A percentile compares a stretch with the other conserved stretches of the same genome.
These are phyloP conservation scores for Troides oblongomaculatus DNA, from an alignment of 2,888 invertebrate species.

Conservation along the genomic window DNA sequence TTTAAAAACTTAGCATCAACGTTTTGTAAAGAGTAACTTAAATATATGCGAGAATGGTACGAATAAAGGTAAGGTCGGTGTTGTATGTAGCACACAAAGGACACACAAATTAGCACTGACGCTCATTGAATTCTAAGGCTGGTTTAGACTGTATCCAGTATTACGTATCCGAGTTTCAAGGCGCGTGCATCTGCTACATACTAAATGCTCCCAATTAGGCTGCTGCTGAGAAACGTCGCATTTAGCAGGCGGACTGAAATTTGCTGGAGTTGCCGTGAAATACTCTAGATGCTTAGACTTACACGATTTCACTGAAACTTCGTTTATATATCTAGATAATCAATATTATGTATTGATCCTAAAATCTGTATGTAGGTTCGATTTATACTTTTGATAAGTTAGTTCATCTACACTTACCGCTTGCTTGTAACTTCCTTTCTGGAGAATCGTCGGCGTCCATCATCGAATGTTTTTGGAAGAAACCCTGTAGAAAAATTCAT, in stretches of 20 bases:
- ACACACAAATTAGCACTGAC: constrained; percentile 19
- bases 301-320: background rate
- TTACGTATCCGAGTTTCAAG: constrained; percentile 14
- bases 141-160: constrained; percentile 1
- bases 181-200: constrained; percentile 16
- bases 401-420: constrained; percentile 55
- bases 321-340: background rate
- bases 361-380: no score
- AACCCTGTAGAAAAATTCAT: constrained; percentile 52
- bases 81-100: background rate
- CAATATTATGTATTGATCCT: no score
- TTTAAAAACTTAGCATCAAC: no score
- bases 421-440: constrained; percentile 72
- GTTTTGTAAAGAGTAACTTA: background rate
- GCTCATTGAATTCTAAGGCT: constrained; percentile 15
- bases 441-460: constrained; percentile 73
- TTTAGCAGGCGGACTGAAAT: constrained; percentile 34
- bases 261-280: constrained; percentile 24
- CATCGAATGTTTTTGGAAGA: constrained; percentile 72
- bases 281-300: constrained; percentile 28
- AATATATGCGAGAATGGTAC: constrained; percentile 7
- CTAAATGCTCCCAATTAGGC: constrained; percentile 33
- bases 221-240: constrained; percentile 28
- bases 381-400: background rate
- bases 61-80: background rate